Evolutionary conservation across 2,888 invertebrate species (phyloP).

Genomic region (Deilephila elpenor): DNA sequence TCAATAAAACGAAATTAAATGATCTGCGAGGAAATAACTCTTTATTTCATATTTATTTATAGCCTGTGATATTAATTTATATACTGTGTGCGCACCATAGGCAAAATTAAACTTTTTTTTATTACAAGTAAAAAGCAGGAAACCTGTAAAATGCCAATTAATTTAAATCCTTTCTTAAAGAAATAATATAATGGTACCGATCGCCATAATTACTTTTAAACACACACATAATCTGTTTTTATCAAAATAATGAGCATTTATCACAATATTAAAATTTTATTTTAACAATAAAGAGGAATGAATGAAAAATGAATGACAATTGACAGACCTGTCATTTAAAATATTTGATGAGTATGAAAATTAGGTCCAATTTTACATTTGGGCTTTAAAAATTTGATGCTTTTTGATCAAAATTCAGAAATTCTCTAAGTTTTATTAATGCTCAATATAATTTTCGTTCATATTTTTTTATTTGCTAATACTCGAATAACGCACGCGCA

Average conservation of each 20-base stretch:
- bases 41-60: not conserved
- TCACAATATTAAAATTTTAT: not conserved
- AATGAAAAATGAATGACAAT: slow-evolving; percentile 26
- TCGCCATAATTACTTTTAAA: not conserved
- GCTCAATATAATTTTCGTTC: slow-evolving; percentile 57
- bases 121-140: not conserved
- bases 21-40: not conserved
- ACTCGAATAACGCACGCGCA: slow-evolving; percentile 83
- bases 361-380: slow-evolving; percentile 64
- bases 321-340: slow-evolving; percentile 59
- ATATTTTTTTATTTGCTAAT: slow-evolving; percentile 73
- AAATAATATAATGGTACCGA: not conserved
- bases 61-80: not conserved
- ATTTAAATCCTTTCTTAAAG: not conserved
- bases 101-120: not conserved
- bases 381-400: slow-evolving; percentile 53
- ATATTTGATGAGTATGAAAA: slow-evolving; percentile 74
- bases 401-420: slow-evolving; percentile 50
- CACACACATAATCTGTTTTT: not conserved
- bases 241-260: not conserved
- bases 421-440: slow-evolving; percentile 51
- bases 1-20: no score
- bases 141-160: not conserved
- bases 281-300: slow-evolving; percentile 14
- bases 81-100: not conserved